These are phyloP conservation scores for Pantherophis vulpinus DNA, from an alignment of 2,797 vertebrate species.

Conservation along the genomic window DNA sequence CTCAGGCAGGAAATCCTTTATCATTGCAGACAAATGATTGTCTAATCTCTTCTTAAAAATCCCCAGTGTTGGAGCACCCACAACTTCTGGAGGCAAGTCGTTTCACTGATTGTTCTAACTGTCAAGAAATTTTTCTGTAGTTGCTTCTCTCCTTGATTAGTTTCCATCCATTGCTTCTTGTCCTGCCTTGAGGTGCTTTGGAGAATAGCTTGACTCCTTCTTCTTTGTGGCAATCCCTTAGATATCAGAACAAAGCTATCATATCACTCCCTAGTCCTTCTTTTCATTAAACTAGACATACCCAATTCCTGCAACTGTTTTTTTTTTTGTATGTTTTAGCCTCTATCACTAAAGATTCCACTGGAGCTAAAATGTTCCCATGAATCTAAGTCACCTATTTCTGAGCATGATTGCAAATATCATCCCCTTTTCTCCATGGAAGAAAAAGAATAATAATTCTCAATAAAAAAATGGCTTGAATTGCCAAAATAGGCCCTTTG, in stretches of 20 bases:
- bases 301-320: background rate
- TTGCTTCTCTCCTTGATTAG: too few relatives aligned
- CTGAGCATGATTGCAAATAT: background rate
- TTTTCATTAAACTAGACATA: background rate
- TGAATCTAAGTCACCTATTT: constrained; percentile 7
- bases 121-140: too few relatives aligned
- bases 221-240: background rate
- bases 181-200: too few relatives aligned
- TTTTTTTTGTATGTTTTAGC: background rate
- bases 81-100: too few relatives aligned
- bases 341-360: background rate
- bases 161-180: too few relatives aligned
- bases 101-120: too few relatives aligned
- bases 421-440: background rate
- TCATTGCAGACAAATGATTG: too few relatives aligned
- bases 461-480: constrained; percentile 16
- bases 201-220: background rate
- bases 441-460: background rate
- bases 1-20: too few relatives aligned
- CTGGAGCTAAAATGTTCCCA: constrained; percentile 14
- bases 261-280: background rate
- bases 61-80: too few relatives aligned
- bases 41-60: too few relatives aligned
- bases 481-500: constrained; percentile 10
- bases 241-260: background rate